These are phyloP conservation scores for Drosophila bocki DNA, from an alignment of 1,140 invertebrate genomes.

Conservation along the genomic window DNA sequence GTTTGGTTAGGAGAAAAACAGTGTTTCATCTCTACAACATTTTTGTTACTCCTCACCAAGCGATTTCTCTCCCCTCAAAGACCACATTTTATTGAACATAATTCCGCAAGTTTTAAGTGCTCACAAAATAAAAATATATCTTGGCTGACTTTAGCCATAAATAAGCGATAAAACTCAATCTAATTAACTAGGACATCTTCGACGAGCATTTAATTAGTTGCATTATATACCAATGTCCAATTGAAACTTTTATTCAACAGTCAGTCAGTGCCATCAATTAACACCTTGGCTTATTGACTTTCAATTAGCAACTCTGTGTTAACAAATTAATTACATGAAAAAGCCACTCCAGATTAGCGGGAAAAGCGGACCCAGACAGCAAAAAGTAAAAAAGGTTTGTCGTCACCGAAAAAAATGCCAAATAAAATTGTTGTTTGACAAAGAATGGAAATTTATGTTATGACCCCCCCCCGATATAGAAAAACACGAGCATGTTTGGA, in stretches of 20 bases:
- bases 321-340: constrained; percentile 27
- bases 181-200: constrained; percentile 13
- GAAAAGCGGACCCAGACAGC: background rate
- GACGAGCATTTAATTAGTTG: constrained; percentile 14
- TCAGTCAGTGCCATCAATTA: constrained; percentile 16
- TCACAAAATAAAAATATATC: background rate
- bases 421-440: constrained; percentile 24
- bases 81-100: background rate
- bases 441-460: constrained; percentile 30
- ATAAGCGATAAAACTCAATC: background rate
- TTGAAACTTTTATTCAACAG: constrained; percentile 13
- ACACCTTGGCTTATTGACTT: constrained; percentile 16
- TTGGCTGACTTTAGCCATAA: background rate
- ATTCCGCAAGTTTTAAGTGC: background rate
- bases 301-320: constrained; percentile 27
- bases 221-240: constrained; percentile 5
- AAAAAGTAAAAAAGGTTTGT: background rate
- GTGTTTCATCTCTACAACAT: background rate
- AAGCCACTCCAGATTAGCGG: constrained; percentile 12
- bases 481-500: constrained; percentile 41
- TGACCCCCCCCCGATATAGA: background rate
- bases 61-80: background rate
- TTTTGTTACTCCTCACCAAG: background rate
- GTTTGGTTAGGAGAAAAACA: background rate
- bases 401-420: background rate